phyloP scores from a whole-genome alignment of 2,797 vertebrate species.

The Sebastes oblongus region DNA sequence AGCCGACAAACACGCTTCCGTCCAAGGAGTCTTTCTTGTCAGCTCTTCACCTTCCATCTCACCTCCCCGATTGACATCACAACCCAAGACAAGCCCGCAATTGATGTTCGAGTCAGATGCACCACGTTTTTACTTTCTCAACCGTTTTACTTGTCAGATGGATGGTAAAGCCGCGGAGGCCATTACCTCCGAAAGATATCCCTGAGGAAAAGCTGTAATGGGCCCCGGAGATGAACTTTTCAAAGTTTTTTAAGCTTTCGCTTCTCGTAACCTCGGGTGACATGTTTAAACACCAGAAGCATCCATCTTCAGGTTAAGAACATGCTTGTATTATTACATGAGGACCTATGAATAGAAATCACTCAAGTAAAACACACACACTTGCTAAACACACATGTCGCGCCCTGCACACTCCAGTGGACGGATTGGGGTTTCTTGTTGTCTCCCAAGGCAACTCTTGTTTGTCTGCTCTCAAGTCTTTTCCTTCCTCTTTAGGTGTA shows the following conservation, averaged over 20 bases:
- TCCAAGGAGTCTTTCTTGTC: slow-evolving; percentile 23
- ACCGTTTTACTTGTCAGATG: slow-evolving; percentile 15
- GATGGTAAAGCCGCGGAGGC: neutral
- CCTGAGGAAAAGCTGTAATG: neutral
- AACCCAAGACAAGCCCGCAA: slow-evolving; percentile 19
- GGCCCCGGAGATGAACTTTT: slow-evolving; percentile 10
- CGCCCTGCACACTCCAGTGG: slow-evolving; percentile 4
- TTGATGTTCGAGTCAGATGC: slow-evolving; percentile 12
- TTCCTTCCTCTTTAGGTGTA: slow-evolving; percentile 35
- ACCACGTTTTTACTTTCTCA: slow-evolving; percentile 17
- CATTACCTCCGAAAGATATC: slow-evolving; percentile 14
- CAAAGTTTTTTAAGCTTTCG: neutral
- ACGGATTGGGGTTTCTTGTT: slow-evolving; percentile 6
- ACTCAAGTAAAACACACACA: slow-evolving; percentile 12
- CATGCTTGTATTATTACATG: neutral
- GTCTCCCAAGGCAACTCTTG: slow-evolving; percentile 8
- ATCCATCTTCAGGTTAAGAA: slow-evolving; percentile 11
- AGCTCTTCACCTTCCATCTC: slow-evolving; percentile 27
- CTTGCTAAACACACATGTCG: slow-evolving; percentile 12
- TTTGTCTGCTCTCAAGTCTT: slow-evolving; percentile 40
- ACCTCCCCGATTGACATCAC: slow-evolving; percentile 23
- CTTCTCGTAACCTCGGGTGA: neutral
- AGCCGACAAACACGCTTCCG: slow-evolving; percentile 3
- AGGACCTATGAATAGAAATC: slow-evolving; percentile 33
- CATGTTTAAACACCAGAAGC: neutral